Evolutionary conservation across 1,140 invertebrate genomes (phyloP).

Genomic region (Drosophila tani): DNA sequence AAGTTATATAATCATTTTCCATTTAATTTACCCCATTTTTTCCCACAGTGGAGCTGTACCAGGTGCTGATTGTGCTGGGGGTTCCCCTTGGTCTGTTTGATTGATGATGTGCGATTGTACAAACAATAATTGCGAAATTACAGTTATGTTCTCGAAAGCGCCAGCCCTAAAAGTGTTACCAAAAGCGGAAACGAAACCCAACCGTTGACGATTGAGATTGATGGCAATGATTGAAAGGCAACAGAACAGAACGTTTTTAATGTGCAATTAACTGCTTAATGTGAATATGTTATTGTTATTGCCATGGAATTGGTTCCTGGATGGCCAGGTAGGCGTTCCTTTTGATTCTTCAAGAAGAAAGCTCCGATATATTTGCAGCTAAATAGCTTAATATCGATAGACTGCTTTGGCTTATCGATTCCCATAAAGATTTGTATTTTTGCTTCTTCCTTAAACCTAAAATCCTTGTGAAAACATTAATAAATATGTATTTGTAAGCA

Average conservation of each 20-base stretch:
- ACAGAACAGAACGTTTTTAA: background rate
- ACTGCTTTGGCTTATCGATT: too few relatives aligned
- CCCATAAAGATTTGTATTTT: too few relatives aligned
- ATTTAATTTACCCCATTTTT: background rate
- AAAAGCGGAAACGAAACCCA: conserved; percentile 44
- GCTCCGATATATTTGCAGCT: too few relatives aligned
- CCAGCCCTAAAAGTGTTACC: conserved; percentile 35
- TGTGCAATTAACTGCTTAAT: conserved; percentile 10
- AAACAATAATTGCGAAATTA: conserved; percentile 56
- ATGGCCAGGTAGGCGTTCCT: too few relatives aligned
- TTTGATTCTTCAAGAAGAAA: too few relatives aligned
- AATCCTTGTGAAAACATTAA: too few relatives aligned
- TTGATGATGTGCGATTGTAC: conserved; percentile 52
- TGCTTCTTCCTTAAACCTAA: too few relatives aligned
- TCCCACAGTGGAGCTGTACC: conserved; percentile 10
- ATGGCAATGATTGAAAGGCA: conserved; percentile 32
- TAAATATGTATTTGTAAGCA: too few relatives aligned
- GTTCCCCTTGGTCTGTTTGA: conserved; percentile 32
- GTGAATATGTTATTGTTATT: background rate
- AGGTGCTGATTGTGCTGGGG: conserved; percentile 33
- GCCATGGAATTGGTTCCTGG: too few relatives aligned
- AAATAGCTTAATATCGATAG: too few relatives aligned
- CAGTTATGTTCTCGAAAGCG: conserved; percentile 45
- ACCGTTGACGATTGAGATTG: conserved; percentile 46
- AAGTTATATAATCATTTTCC: too few relatives aligned